Conservation (phyloP, 2,113 vertebrate genomes). For the Brachyhypopomus gauderio region DNA sequence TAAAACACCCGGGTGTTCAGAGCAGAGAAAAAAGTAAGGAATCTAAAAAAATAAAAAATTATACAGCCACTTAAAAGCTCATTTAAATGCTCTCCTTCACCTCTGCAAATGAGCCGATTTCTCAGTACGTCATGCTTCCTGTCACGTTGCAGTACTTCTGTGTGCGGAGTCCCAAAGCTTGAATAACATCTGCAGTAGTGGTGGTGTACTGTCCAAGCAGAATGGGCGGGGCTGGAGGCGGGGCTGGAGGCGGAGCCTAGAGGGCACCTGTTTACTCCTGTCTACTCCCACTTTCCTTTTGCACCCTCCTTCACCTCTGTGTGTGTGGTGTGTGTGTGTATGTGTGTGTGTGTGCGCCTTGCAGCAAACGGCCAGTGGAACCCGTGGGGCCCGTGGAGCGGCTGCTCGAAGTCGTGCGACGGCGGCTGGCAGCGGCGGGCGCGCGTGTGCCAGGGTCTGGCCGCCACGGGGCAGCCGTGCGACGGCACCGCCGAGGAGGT, state of each 20-base stretch:
- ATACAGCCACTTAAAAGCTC: slow-evolving; percentile 5
- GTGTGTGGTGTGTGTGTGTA: slow-evolving; percentile 27
- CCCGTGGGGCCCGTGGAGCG: slow-evolving; percentile 96
- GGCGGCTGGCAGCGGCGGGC: slow-evolving; percentile 92
- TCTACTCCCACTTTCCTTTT: no score
- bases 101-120: slow-evolving; percentile 36
- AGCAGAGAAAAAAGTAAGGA: no score
- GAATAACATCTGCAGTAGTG: no score
- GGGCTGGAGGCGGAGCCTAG: no score
- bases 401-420: slow-evolving; percentile 95
- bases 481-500: slow-evolving; percentile 92
- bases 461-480: slow-evolving; percentile 87
- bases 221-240: no score
- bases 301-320: not conserved
- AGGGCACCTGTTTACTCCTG: no score
- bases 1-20: slow-evolving; percentile 29
- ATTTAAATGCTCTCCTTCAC: slow-evolving; percentile 3
- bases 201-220: no score
- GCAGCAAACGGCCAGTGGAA: slow-evolving; percentile 99
- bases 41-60: not conserved
- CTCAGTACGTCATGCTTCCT: slow-evolving; percentile 29
- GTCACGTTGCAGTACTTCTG: slow-evolving; percentile 19
- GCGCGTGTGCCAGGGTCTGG: slow-evolving; percentile 88
- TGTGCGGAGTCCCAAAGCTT: slow-evolving; percentile 3
- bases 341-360: slow-evolving; percentile 34